Conservation (phyloP, 2,888 invertebrate species). For the Adelognathus sp. region DNA sequence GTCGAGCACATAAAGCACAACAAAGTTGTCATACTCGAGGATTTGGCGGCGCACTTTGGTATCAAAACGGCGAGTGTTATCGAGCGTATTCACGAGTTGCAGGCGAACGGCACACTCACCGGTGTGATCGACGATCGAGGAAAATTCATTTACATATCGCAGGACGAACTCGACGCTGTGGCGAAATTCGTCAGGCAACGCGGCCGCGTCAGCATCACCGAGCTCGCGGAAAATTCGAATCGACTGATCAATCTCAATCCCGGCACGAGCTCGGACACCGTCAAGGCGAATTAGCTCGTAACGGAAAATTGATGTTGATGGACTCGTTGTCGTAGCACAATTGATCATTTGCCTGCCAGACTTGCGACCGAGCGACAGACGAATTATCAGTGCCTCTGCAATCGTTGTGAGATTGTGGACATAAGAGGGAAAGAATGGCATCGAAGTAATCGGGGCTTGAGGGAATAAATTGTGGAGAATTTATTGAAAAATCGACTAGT, state of each 20-base stretch:
- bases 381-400: no score
- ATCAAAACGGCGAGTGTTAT: conserved; percentile 94
- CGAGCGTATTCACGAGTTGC: conserved; percentile 93
- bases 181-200: conserved; percentile 97
- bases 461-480: neutral
- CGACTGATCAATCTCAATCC: conserved; percentile 92
- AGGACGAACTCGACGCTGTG: conserved; percentile 94
- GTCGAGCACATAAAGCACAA: conserved; percentile 92
- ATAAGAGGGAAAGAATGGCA: neutral
- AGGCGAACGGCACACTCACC: conserved; percentile 91
- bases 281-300: conserved; percentile 47
- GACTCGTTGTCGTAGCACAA: neutral
- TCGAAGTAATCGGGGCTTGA: neutral
- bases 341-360: no score
- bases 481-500: neutral
- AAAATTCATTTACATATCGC: conserved; percentile 98
- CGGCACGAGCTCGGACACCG: conserved; percentile 44
- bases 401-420: no score
- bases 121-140: conserved; percentile 99
- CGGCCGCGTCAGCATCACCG: conserved; percentile 96
- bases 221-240: conserved; percentile 97
- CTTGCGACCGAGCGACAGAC: no score
- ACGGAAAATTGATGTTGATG: neutral
- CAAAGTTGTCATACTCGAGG: conserved; percentile 97
- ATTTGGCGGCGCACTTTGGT: conserved; percentile 94